Evolutionary conservation across 2,888 invertebrate genomes (phyloP).

Genomic region (Cryptosula pallasiana): DNA sequence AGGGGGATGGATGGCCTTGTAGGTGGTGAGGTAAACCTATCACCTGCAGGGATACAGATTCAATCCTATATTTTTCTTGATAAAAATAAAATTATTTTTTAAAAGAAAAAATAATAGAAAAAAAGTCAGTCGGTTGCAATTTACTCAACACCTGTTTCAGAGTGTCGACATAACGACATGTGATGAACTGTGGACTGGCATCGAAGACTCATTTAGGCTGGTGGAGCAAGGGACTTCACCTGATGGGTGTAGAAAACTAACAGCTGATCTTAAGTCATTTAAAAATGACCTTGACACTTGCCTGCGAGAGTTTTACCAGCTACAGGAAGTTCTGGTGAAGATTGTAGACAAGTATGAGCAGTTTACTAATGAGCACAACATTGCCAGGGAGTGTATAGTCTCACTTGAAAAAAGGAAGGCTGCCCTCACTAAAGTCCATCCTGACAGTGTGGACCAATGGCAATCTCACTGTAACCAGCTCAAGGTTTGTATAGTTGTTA

Average conservation of each 20-base stretch:
- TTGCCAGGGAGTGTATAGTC: not conserved
- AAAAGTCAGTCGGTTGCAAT: too few species aligned
- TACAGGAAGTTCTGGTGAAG: not conserved
- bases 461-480: constrained; percentile 3
- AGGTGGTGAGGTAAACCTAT: too few species aligned
- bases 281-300: constrained; percentile 17
- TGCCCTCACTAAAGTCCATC: not conserved
- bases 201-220: constrained; percentile 2
- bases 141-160: not conserved
- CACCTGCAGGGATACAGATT: too few species aligned
- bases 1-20: too few species aligned
- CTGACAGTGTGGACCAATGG: constrained; percentile 3
- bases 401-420: not conserved
- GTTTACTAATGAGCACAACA: not conserved
- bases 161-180: constrained; percentile 9
- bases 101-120: too few species aligned
- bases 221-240: constrained; percentile 8
- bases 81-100: too few species aligned
- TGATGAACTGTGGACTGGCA: constrained; percentile 13
- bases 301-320: not conserved
- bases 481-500: constrained; percentile 13
- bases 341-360: not conserved
- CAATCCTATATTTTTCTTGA: too few species aligned
- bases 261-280: constrained; percentile 10
- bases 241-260: not conserved